Evolutionary conservation across 92 coral and sea anemone species (phyloP).

Genomic region (Ricordea florida): DNA sequence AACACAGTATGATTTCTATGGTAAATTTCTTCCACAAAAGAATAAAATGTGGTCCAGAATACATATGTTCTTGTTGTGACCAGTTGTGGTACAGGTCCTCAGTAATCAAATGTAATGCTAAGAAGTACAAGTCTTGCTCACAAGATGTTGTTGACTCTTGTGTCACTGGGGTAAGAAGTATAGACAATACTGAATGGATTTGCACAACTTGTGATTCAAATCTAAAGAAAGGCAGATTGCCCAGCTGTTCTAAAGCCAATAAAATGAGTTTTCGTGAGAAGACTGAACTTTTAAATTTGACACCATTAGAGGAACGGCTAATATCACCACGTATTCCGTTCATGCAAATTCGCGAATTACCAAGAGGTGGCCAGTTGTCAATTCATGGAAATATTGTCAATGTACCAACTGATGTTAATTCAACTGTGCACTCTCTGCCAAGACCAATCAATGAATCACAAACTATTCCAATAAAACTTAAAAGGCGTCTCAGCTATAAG

Average conservation of each 20-base stretch:
- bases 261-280: constrained; percentile 48
- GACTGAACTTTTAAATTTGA: constrained; percentile 43
- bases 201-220: constrained; percentile 48
- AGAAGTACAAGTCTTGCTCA: constrained; percentile 15
- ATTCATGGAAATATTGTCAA: constrained; percentile 69
- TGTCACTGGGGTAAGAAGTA: constrained; percentile 38
- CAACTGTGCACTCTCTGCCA: constrained; percentile 59
- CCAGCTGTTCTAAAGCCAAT: constrained; percentile 60
- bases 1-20: not conserved
- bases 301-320: constrained; percentile 61
- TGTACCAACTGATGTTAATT: constrained; percentile 67
- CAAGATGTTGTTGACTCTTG: constrained; percentile 30
- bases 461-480: constrained; percentile 66
- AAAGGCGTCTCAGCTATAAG: constrained; percentile 57
- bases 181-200: constrained; percentile 63
- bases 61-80: constrained; percentile 67
- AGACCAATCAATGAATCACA: constrained; percentile 59
- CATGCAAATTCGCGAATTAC: constrained; percentile 72
- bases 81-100: constrained; percentile 65
- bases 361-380: constrained; percentile 63
- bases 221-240: constrained; percentile 20
- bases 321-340: constrained; percentile 63
- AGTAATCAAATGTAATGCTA: constrained; percentile 42
- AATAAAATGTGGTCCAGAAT: constrained; percentile 69
- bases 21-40: constrained; percentile 40